Evolutionary conservation across 2,888 invertebrate species (phyloP), one percentile per base, ranked within the genome.

Genomic region (Sclerodermus sp.): DNA sequence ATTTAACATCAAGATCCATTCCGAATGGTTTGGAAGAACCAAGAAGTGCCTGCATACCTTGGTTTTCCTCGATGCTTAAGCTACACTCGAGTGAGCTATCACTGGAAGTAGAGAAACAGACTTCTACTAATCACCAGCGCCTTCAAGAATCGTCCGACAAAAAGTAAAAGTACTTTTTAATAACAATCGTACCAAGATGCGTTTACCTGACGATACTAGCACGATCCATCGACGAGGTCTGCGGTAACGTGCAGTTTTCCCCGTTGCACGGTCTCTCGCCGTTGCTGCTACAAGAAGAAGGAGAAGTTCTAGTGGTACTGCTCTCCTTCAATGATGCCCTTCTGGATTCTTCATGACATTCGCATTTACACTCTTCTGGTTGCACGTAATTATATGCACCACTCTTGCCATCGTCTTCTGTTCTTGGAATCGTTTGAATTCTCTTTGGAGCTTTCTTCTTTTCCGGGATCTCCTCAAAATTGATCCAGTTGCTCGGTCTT

Each of bases 291-390:
- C 71, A 71, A 9, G 66, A 64, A 0, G 64, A n/a, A n/a, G n/a
- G n/a, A n/a, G n/a, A 60, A 1, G 64, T 59, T 15, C 61, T 51
- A 2, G 49, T 51, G 1, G 34, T 2, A 38, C 29, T 5, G 16
- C 57, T 43, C 18, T 67, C 64, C 13, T 58, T 62, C 30, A 66
- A 32, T 9, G 71, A 67, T 32, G 71, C 71, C 42, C 75, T 68
- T 29, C 76, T 66, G 3, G 73, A 73, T 37, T 76, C 81, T 69
- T 88, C 89, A 79, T 92, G 92, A 72, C 92, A 92, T 79, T 92
- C 91, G 79, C 92, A 92, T 73, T 89, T 88, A 72, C 92, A 92
- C 68, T 91, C 90, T 74, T 91, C 91, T 4, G 92, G 91, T 77
- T 91, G 90, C 47, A 91, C 92, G 78, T 91, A 92, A 78, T 86